Evolutionary conservation across 1,140 invertebrate genomes (phyloP).

Genomic region (Acyrthosiphon pisum): DNA sequence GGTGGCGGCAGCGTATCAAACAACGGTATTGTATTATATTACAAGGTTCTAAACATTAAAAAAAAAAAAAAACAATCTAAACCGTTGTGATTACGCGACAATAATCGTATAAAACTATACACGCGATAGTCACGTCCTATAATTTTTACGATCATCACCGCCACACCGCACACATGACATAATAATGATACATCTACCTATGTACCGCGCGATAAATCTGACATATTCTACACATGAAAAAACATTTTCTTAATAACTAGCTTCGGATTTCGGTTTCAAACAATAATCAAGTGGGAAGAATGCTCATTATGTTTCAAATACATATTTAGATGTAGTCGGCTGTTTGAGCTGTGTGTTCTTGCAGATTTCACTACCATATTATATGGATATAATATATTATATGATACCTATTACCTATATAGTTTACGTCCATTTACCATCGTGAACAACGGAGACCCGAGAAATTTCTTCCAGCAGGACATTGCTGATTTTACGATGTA

Average conservation of each 20-base stretch:
- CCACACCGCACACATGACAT: background rate
- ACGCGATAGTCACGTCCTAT: slow-evolving; percentile 23
- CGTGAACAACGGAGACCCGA: no score
- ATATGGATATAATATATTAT: background rate
- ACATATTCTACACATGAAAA: background rate
- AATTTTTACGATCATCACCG: background rate
- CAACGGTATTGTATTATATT: slow-evolving; percentile 33
- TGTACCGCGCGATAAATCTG: background rate
- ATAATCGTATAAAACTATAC: slow-evolving; percentile 21
- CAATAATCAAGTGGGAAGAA: background rate
- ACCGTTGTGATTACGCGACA: background rate
- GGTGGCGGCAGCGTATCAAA: slow-evolving; percentile 8
- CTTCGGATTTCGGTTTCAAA: background rate
- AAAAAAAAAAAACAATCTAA: background rate
- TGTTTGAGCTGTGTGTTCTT: background rate
- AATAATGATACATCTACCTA: background rate
- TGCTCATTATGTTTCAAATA: background rate
- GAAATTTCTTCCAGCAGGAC: background rate
- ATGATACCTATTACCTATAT: background rate
- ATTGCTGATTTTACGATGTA: background rate
- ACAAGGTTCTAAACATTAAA: background rate
- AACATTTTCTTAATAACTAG: background rate
- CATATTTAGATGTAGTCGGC: background rate
- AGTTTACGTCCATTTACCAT: background rate
- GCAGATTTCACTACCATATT: background rate